A percentile compares a stretch with the other conserved stretches of the same genome.
Conservation (phyloP, 1,140 invertebrate species). For the Agrilus planipennis region DNA sequence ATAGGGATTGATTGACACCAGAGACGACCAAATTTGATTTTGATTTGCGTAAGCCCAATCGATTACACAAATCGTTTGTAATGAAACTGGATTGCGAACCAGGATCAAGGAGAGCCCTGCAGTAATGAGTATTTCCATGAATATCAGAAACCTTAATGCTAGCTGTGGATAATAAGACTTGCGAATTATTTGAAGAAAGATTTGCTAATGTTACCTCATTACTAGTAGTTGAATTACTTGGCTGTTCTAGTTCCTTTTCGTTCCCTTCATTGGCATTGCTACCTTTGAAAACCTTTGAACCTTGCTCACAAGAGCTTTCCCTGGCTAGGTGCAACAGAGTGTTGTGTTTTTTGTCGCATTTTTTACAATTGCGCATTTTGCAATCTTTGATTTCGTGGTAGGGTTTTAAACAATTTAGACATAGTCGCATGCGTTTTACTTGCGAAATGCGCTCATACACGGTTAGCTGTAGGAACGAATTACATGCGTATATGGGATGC, state of each 20-base stretch:
- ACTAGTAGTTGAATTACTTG: no score
- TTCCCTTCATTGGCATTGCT: no score
- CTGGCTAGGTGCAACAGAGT: slow-evolving; percentile 10
- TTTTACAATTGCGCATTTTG: slow-evolving; percentile 1
- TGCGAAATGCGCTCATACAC: background rate
- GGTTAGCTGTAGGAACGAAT: slow-evolving; percentile 4
- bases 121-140: background rate
- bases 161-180: slow-evolving; percentile 2
- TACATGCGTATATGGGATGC: slow-evolving; percentile 9
- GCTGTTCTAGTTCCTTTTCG: no score
- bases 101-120: slow-evolving; percentile 8
- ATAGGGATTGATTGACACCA: background rate
- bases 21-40: background rate
- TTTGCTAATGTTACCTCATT: no score
- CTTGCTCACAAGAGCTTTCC: no score
- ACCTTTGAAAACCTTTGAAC: no score
- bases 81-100: slow-evolving; percentile 8
- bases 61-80: background rate
- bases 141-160: background rate
- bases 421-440: slow-evolving; percentile 7
- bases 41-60: background rate
- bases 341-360: slow-evolving; percentile 10
- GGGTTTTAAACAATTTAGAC: slow-evolving; percentile 9
- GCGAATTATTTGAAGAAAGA: no score
- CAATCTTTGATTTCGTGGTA: slow-evolving; percentile 4